Evolutionary conservation across 2,797 vertebrate genomes (phyloP).

Genomic region (Allobates femoralis): DNA sequence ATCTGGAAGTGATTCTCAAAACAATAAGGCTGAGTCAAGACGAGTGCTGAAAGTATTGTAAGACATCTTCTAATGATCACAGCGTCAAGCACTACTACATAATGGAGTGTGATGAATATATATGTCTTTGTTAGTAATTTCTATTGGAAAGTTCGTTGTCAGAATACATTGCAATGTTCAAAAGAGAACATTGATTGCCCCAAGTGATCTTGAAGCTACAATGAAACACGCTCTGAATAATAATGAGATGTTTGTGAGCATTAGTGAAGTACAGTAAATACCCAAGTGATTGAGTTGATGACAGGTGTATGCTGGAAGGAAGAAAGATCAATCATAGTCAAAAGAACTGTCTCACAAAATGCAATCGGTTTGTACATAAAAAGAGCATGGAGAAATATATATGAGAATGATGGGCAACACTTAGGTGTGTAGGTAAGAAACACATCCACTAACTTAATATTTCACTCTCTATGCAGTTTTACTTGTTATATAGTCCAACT

Average conservation of each 20-base stretch:
- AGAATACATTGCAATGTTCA: conserved; percentile 50
- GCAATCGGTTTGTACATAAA: conserved; percentile 24
- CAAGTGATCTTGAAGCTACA: conserved; percentile 54
- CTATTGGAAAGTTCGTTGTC: conserved; percentile 44
- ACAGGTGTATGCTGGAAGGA: conserved; percentile 42
- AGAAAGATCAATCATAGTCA: conserved; percentile 52
- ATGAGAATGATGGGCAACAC: conserved; percentile 26
- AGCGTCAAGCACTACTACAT: neutral
- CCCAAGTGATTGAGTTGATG: conserved; percentile 50
- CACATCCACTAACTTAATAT: neutral
- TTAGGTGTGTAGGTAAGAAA: neutral
- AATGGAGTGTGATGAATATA: conserved; percentile 37
- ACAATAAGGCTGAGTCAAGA: neutral
- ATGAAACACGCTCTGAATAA: conserved; percentile 39
- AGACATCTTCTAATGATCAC: neutral
- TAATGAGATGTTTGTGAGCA: conserved; percentile 58
- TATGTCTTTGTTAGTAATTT: conserved; percentile 36
- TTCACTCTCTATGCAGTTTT: neutral
- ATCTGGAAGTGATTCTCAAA: neutral
- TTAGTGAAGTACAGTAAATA: conserved; percentile 55
- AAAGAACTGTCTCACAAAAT: conserved; percentile 41
- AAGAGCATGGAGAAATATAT: conserved; percentile 38
- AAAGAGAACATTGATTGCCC: conserved; percentile 58
- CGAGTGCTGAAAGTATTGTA: neutral
- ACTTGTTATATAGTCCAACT: neutral